Base-by-base conservation (phyloP, 2,888 invertebrate species). In the Bembecia ichneumoniformis region DNA sequence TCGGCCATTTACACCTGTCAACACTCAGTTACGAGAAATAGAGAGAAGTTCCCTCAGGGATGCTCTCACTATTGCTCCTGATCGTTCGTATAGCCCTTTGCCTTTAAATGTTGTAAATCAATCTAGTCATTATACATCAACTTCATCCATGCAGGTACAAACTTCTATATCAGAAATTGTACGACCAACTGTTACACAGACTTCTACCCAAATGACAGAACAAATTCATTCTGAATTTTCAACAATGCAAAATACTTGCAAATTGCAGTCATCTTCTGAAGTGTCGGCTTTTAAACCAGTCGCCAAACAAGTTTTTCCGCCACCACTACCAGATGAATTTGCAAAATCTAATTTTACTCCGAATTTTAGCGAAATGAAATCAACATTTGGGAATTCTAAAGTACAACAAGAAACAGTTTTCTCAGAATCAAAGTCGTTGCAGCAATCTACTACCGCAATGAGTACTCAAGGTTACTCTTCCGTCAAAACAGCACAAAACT, bases 11-110 rank as follows among this genome's bases (percentile, higher is more conserved):
- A 91, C 90, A 10, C 91, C 91, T 0, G 80, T 90, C 20, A 87
- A 88, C 20, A 72, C 82, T 14, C 77, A 63, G 52, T 53, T 81
- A 51, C 51, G 51, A 20, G 74, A 76, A 51, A 81, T 87, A 55
- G 84, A 87, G 62, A 82, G 88, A 59, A 82, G 89, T 2, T 88
- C 84, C 46, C 76, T 90, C 55, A 74, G 73, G 53, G 89, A 89
- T 53, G 92, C 92, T 14, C 71, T 92, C 45, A 88, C 90, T 20
- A 89, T 90, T 52, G 92, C 92, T 20, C 89, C 92, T 9, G 90
- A 90, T 46, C 77, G 90, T 44, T 87, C 90, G 3, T 91, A 89
- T 58, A 89, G 89, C 51, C 90, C 91, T 20, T 67, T 90, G 34
- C 79, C 84, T 51, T 71, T 82, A 56, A 80, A 88, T 68, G 82